Evolutionary conservation across 2,888 invertebrate species (phyloP).

Genomic region (Tetranychus piercei): DNA sequence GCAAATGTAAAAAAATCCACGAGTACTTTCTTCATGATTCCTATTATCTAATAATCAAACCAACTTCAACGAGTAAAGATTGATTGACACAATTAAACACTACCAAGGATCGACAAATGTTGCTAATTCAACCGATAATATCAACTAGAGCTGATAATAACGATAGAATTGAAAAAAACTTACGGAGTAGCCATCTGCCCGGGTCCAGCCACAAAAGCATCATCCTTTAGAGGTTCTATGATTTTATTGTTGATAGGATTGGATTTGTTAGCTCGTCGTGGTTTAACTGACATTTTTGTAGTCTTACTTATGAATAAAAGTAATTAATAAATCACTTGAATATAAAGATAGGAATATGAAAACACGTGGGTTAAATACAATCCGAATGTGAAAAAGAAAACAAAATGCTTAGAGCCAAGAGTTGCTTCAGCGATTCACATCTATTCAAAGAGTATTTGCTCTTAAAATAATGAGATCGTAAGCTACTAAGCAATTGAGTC

Average conservation of each 20-base stretch:
- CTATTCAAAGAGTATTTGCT: too few species aligned
- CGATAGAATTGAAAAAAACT: neutral
- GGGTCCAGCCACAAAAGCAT: neutral
- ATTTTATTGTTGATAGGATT: slow-evolving; percentile 4
- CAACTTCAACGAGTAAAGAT: neutral
- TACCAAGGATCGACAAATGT: neutral
- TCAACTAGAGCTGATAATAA: neutral
- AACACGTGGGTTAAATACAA: too few species aligned
- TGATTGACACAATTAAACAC: neutral
- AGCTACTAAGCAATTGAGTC: too few species aligned
- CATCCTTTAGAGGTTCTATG: slow-evolving; percentile 1
- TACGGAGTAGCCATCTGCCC: slow-evolving; percentile 6
- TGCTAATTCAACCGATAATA: neutral
- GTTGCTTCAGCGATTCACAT: too few species aligned
- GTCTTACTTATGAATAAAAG: neutral
- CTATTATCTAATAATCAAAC: neutral
- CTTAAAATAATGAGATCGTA: too few species aligned
- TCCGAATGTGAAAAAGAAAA: too few species aligned
- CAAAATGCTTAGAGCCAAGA: too few species aligned
- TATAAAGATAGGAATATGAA: too few species aligned
- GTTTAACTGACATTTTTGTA: neutral
- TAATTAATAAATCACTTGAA: too few species aligned
- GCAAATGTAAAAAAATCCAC: neutral
- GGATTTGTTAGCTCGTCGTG: neutral
- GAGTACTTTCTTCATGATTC: neutral